Percentiles rank a stretch among this genome's conserved stretches.
phyloP scores from a whole-genome alignment of 1,140 invertebrate genomes.

The Drosophila malerkotliana region DNA sequence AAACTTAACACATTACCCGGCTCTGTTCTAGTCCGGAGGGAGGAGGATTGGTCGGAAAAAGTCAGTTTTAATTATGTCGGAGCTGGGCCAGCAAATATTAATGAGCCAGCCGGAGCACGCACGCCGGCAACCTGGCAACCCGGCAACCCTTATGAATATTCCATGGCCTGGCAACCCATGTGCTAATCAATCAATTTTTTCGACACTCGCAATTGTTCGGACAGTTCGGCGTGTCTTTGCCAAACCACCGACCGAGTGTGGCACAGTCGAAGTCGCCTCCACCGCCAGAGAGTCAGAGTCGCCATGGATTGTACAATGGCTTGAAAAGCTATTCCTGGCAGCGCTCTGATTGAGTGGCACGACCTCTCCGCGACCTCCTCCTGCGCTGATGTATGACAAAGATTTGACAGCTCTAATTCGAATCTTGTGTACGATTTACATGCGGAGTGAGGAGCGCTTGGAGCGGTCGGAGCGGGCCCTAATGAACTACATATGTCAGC shows the following conservation, averaged over 20 bases:
- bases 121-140: constrained; percentile 17
- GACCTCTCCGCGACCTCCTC: constrained; percentile 27
- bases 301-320: constrained; percentile 47
- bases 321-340: constrained; percentile 55
- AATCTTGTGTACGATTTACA: constrained; percentile 69
- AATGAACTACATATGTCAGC: constrained; percentile 81
- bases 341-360: constrained; percentile 68
- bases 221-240: constrained; percentile 52
- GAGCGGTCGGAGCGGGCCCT: constrained; percentile 23
- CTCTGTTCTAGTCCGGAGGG: constrained; percentile 15
- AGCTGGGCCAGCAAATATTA: constrained; percentile 62
- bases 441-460: constrained; percentile 50
- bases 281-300: neutral
- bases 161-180: constrained; percentile 47
- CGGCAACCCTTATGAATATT: constrained; percentile 77
- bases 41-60: constrained; percentile 47
- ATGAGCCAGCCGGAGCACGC: constrained; percentile 58
- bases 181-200: constrained; percentile 77
- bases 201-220: constrained; percentile 40
- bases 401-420: constrained; percentile 81
- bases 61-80: constrained; percentile 79
- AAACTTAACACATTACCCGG: constrained; percentile 77
- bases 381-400: constrained; percentile 66
- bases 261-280: constrained; percentile 9
- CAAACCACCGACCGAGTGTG: constrained; percentile 59